These are phyloP conservation scores for Kryphioiulus occultus DNA, from an alignment of 2,888 invertebrate genomes.

Conservation along the genomic window DNA sequence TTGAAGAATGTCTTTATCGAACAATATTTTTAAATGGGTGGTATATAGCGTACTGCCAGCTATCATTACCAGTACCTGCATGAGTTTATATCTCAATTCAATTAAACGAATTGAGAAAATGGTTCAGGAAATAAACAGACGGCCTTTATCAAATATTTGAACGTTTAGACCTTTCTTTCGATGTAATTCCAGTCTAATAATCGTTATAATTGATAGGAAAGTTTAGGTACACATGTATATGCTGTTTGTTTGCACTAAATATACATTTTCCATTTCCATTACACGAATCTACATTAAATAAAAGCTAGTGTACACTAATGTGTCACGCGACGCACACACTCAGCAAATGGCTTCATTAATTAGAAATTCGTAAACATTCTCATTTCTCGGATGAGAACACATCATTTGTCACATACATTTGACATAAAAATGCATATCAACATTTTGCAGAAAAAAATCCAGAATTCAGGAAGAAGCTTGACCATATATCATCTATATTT, in stretches of 20 bases:
- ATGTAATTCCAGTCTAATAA: not conserved
- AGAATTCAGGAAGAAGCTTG: too few relatives aligned
- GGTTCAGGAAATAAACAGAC: not conserved
- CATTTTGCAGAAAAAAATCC: too few relatives aligned
- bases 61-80: not conserved
- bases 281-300: not conserved
- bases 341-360: not conserved
- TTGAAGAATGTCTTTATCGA: slow-evolving; percentile 2
- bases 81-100: not conserved
- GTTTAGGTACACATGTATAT: not conserved
- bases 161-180: not conserved
- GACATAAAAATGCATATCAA: too few relatives aligned
- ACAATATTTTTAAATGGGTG: slow-evolving; percentile 11
- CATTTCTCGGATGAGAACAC: too few relatives aligned
- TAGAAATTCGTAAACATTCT: not conserved
- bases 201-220: not conserved
- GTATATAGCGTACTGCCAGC: not conserved
- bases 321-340: not conserved
- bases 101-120: not conserved
- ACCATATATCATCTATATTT: too few relatives aligned
- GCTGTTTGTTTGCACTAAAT: too few relatives aligned
- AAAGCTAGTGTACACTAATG: not conserved
- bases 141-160: not conserved
- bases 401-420: too few relatives aligned
- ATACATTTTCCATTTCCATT: not conserved